Evolutionary conservation across 2,113 vertebrate species (phyloP).

Genomic region (Burhinus oedicnemus): DNA sequence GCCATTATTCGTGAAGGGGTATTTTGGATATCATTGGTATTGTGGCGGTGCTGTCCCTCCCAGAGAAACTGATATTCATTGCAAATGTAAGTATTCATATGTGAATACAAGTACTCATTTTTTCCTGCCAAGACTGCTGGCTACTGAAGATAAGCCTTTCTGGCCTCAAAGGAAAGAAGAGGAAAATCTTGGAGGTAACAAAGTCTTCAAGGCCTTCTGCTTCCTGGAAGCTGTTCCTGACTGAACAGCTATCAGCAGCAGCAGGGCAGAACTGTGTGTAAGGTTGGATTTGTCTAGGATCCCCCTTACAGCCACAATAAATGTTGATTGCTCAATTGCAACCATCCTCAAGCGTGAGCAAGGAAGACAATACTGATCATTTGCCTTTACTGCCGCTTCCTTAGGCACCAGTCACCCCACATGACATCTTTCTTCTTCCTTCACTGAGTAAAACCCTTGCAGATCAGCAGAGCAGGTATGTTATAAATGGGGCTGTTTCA

Average conservation of each 20-base stretch:
- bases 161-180: neutral
- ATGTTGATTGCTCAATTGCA: accelerated
- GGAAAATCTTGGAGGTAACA: neutral
- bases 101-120: neutral
- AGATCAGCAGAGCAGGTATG: neutral
- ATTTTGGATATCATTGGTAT: neutral
- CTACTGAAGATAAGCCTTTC: neutral
- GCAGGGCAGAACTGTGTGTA: neutral
- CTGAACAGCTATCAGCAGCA: neutral
- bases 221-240: neutral
- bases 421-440: neutral
- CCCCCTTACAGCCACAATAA: neutral
- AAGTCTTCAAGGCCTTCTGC: neutral
- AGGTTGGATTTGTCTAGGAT: neutral
- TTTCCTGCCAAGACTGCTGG: neutral
- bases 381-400: neutral
- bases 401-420: neutral
- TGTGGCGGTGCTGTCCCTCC: neutral
- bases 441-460: neutral
- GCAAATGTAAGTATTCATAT: neutral
- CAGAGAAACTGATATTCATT: neutral
- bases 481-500: neutral
- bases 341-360: neutral
- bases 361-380: neutral
- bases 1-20: neutral